phyloP scores from a whole-genome alignment of 2,113 vertebrate species.

The Petrocephalus microphthalmus region DNA sequence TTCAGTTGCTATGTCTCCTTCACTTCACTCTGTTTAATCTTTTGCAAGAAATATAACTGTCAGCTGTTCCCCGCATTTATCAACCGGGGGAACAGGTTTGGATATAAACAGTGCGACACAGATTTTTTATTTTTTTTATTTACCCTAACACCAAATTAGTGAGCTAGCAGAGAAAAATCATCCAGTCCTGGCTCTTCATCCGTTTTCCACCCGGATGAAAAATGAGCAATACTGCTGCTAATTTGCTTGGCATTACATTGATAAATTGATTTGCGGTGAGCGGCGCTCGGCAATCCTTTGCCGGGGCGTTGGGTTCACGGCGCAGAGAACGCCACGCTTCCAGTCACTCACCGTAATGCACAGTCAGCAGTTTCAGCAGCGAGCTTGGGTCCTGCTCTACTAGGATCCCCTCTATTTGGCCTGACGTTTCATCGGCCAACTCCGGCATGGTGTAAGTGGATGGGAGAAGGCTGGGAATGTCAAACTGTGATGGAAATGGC shows the following conservation, averaged over 20 bases:
- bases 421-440: conserved; percentile 28
- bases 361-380: conserved; percentile 22
- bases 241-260: conserved; percentile 15
- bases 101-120: not conserved
- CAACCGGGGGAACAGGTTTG: not conserved
- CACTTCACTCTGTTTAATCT: not conserved
- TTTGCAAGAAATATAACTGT: not conserved
- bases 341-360: not conserved
- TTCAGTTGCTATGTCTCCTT: not conserved
- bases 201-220: conserved; percentile 17
- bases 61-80: not conserved
- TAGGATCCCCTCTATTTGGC: conserved; percentile 22
- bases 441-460: conserved; percentile 11
- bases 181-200: not conserved
- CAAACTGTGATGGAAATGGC: not conserved
- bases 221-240: conserved; percentile 3
- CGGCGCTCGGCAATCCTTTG: not conserved
- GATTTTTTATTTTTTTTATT: conserved; percentile 15
- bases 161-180: not conserved
- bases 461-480: not conserved
- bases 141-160: conserved; percentile 17
- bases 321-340: not conserved
- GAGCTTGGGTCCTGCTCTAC: not conserved
- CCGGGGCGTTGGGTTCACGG: conserved; percentile 15
- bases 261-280: conserved; percentile 25